Base-by-base conservation (phyloP, 30 jellyfish, hydroid and myxozoan genomes). In the Cassiopea andromeda region DNA sequence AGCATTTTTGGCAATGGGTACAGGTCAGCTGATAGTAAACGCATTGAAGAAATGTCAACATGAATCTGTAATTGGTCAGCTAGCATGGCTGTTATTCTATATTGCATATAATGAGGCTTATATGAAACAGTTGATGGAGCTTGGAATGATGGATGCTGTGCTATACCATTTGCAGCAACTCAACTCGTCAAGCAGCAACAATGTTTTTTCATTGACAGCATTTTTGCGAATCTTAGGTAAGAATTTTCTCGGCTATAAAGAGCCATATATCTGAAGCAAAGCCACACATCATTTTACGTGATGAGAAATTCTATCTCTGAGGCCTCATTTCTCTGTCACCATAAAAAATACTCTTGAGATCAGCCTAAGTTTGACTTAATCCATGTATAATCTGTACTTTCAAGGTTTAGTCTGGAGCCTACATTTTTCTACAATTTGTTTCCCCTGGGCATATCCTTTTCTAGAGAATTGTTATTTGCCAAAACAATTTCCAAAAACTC, bases 11-110 rank as follows among this genome's bases (percentile, higher is more conserved):
- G 75, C 90, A 1, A 7, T 91, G 76, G 91, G 91, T 1, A 17
- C 87, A 8, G 85, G 89, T n/a, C 75, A 88, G 17, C 74, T 76
- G 15, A 67, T 94, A 17, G 50, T 78, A n/a, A 60, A 69, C 43
- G 19, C n/a, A 14, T 10, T 94, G 58, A 68, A 85, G 46, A 83
- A 71, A 6, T 58, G 81, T 2, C 59, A 73, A 10, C 87, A 68
- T 18, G 49, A 48, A 3, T 47, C 67, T 4, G 89, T 82, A 16
- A 49, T 68, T 8, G 91, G 97, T 13, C 97, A 91, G 58, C 44
- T 90, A 0, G 92, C 97, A 9, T 94, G 99, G 99, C 91, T 94
- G 43, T 59, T 91, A 75, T 18, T 75, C 3, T 72, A 81, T 58
- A 74, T 94, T 59, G 83, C 99, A 9, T 59, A 86, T 18, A 72